Base-by-base conservation (phyloP, 2,113 vertebrate species). In the Ellobius talpinus region DNA sequence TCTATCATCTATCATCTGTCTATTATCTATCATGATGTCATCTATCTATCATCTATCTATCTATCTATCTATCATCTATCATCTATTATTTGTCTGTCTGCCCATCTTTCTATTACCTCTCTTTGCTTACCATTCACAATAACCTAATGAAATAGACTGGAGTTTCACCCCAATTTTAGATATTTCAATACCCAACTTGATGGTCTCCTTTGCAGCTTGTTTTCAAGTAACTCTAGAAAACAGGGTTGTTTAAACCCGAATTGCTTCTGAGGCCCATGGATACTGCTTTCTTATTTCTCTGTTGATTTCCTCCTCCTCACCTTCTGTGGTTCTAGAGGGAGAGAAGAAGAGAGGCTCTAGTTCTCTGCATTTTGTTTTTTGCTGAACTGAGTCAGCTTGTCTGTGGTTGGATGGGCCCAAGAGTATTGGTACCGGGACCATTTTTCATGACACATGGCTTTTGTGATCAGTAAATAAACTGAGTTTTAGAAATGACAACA, bases 401-500 rank as follows among this genome's bases (percentile, higher is more conserved):
- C n/a, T 94, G 33, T 63, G 13, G 47, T 61, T 89, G 58, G 81
- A 50, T 6, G n/a, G 58, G 33, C n/a, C 76, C 36, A 77, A 58
- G 58, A 93, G 72, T 77, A 85, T 89, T 77, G 58, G 39, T 52
- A 13, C 4, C n/a, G 42, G 23, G 31, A 58, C 76, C 29, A 45
- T 78, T 92, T 91, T 96, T 93, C 39, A 55, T 36, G 36, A 21
- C 85, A 66, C 50, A 26, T 78, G 36, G 29, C 5, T 88, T 97
- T 94, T 84, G 81, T 91, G 91, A 70, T 91, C 58, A 72, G 70
- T 39, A 76, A 87, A 58, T 12, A 63, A 92, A 14, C 33, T 93
- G n/a, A 91, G 85, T 93, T 96, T 88, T 94, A 91, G 72, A 79
- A 70, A 91, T 66, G 65, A 23, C 63, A 93, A 42, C 36, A 87